Conservation (phyloP, 2,113 vertebrate genomes). For the Cavia porcellus region DNA sequence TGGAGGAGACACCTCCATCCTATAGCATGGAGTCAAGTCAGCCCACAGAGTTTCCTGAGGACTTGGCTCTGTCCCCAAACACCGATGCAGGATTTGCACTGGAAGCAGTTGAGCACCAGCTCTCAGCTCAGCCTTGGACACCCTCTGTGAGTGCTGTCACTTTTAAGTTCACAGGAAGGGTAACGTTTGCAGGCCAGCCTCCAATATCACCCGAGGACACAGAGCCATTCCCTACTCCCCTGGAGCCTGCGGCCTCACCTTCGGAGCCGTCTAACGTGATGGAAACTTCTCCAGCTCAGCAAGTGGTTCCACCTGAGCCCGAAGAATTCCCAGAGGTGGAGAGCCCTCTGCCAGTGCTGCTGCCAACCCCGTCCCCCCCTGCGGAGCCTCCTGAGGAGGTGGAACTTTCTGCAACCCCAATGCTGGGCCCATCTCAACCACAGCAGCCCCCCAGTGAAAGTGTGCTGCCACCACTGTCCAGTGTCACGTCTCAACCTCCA, state of each 20-base stretch:
- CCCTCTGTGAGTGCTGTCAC: neutral
- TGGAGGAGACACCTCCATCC: neutral
- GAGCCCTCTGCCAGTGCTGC: neutral
- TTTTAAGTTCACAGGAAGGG: neutral
- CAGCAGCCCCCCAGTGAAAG: neutral
- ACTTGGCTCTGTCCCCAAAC: neutral
- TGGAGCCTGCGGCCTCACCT: neutral
- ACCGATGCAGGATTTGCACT: neutral
- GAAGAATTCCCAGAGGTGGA: neutral
- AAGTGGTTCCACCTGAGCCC: neutral
- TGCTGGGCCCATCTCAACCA: neutral
- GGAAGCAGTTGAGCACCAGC: neutral
- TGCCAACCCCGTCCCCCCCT: neutral
- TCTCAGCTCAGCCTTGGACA: neutral
- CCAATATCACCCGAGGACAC: neutral
- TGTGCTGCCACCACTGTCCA: neutral
- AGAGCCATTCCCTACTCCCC: neutral
- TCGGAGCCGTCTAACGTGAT: neutral
- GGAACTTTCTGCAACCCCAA: neutral
- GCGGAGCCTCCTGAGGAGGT: neutral
- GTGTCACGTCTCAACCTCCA: neutral
- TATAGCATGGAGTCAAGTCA: too few relatives aligned
- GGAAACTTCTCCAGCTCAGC: neutral
- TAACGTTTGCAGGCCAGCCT: neutral
- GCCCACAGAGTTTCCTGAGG: neutral